phyloP scores from a whole-genome alignment of 2,888 invertebrate species.

The Parnassius smintheus region DNA sequence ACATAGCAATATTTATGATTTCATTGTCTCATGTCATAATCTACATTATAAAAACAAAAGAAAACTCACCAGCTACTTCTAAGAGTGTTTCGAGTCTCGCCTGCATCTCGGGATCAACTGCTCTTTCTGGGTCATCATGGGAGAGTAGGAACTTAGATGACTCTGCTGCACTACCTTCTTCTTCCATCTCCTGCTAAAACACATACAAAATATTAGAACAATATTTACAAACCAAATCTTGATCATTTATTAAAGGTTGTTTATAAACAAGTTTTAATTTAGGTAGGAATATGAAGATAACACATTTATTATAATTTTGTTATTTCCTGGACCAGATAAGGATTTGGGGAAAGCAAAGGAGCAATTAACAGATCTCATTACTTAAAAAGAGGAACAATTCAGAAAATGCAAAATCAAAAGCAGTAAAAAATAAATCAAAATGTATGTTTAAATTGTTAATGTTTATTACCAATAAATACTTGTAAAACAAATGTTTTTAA shows the following conservation, averaged over 20 bases:
- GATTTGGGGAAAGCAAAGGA: no score
- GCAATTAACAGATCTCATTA: no score
- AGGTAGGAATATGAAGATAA: not conserved
- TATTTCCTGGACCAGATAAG: no score
- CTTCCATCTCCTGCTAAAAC: constrained; percentile 77
- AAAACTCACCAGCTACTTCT: constrained; percentile 89
- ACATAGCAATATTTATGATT: not conserved
- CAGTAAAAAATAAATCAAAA: not conserved
- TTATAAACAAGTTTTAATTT: not conserved
- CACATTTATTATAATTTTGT: no score
- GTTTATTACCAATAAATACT: constrained; percentile 3
- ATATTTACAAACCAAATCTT: not conserved
- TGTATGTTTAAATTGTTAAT: no score
- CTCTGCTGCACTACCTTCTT: constrained; percentile 70
- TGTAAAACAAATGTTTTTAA: not conserved
- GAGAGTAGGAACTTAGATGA: constrained; percentile 77
- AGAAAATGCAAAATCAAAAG: not conserved
- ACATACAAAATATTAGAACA: constrained; percentile 18
- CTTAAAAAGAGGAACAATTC: not conserved
- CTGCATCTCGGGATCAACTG: constrained; percentile 92
- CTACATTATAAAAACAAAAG: not conserved
- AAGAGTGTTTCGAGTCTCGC: constrained; percentile 95
- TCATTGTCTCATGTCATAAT: not conserved
- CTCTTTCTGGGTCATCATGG: constrained; percentile 83
- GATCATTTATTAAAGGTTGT: not conserved